phyloP scores from a whole-genome alignment of 2,113 vertebrate species.

The Corythaixoides concolor region DNA sequence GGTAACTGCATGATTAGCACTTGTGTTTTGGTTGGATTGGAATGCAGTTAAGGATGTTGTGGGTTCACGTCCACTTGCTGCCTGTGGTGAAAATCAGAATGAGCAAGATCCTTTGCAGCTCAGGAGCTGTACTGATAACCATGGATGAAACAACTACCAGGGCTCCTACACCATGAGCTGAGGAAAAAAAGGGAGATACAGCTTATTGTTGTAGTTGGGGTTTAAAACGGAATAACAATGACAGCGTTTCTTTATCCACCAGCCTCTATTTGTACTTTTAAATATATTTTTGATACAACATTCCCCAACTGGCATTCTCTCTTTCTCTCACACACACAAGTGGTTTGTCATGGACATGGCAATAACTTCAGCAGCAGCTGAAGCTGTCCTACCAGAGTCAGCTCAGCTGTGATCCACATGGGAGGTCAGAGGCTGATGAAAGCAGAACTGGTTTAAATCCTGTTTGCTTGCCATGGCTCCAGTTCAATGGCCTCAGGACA shows the following conservation, averaged over 20 bases:
- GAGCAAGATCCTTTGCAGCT: background rate
- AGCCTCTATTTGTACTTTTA: background rate
- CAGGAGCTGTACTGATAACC: background rate
- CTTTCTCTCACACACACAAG: background rate
- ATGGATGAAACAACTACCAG: background rate
- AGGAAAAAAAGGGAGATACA: background rate
- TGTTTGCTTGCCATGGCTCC: background rate
- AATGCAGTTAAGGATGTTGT: conserved; percentile 49
- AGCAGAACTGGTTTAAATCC: background rate
- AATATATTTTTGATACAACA: background rate
- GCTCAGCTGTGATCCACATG: background rate
- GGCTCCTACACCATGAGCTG: background rate
- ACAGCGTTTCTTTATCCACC: background rate
- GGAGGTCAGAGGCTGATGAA: background rate
- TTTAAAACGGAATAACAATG: background rate
- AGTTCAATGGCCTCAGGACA: background rate
- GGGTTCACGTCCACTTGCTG: conserved; percentile 16
- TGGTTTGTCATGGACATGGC: background rate
- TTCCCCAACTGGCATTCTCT: background rate
- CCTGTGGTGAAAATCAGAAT: conserved; percentile 54
- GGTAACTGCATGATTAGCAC: conserved; percentile 17
- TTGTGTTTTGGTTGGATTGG: conserved; percentile 47
- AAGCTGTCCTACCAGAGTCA: background rate
- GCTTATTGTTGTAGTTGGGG: background rate
- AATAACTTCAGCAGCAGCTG: background rate